Percentiles rank a stretch among this genome's conserved stretches.
These are phyloP conservation scores for Cylindroiulus punctatus DNA, from an alignment of 2,888 invertebrate genomes.

Conservation along the genomic window DNA sequence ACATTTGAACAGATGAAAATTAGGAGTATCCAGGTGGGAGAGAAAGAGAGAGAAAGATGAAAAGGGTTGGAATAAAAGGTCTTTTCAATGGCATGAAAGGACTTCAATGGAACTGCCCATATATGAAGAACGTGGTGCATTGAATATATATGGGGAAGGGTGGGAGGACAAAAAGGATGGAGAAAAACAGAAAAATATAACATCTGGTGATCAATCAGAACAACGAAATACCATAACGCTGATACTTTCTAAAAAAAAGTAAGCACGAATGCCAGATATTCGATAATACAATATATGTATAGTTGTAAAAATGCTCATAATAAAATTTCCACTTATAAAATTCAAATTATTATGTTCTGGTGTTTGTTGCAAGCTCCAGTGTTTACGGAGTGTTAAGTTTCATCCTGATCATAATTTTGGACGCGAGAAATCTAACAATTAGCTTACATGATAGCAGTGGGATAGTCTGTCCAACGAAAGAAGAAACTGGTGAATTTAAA, in stretches of 20 bases:
- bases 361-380: constrained; percentile 24
- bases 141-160: constrained; percentile 16
- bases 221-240: constrained; percentile 30
- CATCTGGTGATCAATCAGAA: constrained; percentile 47
- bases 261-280: constrained; percentile 35
- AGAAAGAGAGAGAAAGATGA: constrained; percentile 44
- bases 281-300: not conserved
- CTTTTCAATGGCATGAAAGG: constrained; percentile 33
- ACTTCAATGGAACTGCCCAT: constrained; percentile 43
- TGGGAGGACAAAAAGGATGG: constrained; percentile 9
- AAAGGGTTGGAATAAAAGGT: constrained; percentile 48
- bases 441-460: not conserved
- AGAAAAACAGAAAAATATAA: constrained; percentile 24
- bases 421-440: not conserved
- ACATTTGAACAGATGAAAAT: constrained; percentile 33
- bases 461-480: too few species aligned
- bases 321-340: constrained; percentile 40
- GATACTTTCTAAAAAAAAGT: constrained; percentile 3
- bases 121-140: constrained; percentile 34
- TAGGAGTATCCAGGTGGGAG: constrained; percentile 3
- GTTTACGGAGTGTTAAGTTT: constrained; percentile 1
- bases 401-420: not conserved
- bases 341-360: constrained; percentile 27
- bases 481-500: too few species aligned
- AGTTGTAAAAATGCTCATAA: constrained; percentile 42